Evolutionary conservation across 1,140 invertebrate species (phyloP).

Genomic region (Atopsyche davidsoni): DNA sequence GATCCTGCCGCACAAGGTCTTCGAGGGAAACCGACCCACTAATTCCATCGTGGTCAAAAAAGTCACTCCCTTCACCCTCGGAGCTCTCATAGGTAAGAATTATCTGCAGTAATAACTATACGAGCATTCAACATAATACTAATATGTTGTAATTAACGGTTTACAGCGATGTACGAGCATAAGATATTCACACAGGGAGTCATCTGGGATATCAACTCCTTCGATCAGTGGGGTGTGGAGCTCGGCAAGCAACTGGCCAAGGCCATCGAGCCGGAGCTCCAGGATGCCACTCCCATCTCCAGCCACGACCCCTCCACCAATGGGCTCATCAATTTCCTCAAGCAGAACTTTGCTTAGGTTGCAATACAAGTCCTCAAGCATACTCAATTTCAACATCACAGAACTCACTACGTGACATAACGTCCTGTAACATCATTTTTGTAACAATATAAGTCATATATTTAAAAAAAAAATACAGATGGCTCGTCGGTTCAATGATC

Average conservation of each 20-base stretch:
- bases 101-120: neutral
- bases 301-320: conserved; percentile 89
- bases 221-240: conserved; percentile 99
- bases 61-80: conserved; percentile 90
- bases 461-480: no score
- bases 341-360: conserved; percentile 45
- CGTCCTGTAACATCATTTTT: no score
- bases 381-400: neutral
- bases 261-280: conserved; percentile 90
- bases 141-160: no score
- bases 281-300: conserved; percentile 52
- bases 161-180: conserved; percentile 92
- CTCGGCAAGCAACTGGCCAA: conserved; percentile 98
- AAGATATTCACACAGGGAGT: conserved; percentile 98
- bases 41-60: conserved; percentile 95
- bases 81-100: conserved; percentile 85
- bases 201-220: conserved; percentile 99
- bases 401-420: no score
- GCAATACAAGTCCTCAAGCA: neutral
- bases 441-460: no score
- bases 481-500: no score
- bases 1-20: conserved; percentile 94
- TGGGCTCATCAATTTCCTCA: conserved; percentile 92
- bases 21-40: conserved; percentile 94
- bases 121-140: neutral